Evolutionary conservation across 1,140 invertebrate species (phyloP), one percentile per base, ranked within the genome.

Genomic region (Hyles vespertilio): DNA sequence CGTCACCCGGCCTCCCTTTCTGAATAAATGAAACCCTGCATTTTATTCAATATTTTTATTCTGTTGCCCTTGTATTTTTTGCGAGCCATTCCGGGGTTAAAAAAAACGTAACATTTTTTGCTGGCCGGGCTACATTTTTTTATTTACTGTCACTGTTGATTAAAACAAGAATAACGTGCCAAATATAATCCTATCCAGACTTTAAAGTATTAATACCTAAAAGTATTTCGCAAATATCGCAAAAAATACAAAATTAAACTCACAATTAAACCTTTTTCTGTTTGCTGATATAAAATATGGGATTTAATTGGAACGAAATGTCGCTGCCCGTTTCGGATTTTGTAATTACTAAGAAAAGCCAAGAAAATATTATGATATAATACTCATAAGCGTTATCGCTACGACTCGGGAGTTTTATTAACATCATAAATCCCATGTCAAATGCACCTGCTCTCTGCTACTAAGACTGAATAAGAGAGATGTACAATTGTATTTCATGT

Each of bases 361-460:
- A 65, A 65, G 66, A 63, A 74, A 40, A 73, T 72, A 70, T 75
- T 74, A 74, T 63, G 63, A 66, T 68, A 68, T 57, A 64, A 65
- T 74, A 77, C 67, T 77, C 65, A 70, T 77, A 76, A 77, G 67
- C 72, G 70, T 77, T 78, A 70, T 77, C 69, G 74, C 74, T 66
- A 66, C 67, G 65, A 72, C 70, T 75, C 58, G 32, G 60, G 68
- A 69, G 77, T 84, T 84, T 84, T 86, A 86, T 86, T 84, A 86
- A 86, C 84, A 81, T 83, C 76, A 86, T 86, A 86, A 86, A 86
- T 86, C 81, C 71, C 59, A 54, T 71, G 83, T 86, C 83, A 84
- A 80, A 83, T 76, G 72, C 84, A 87, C 71, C 80, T 77, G 84
- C 69, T 69, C 59, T 59, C 56, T 66, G 75, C 63, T 67, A 48